Evolutionary conservation across 2,113 vertebrate species (phyloP), one percentile per base, ranked within the genome.

Genomic region (Apeltes quadracus): DNA sequence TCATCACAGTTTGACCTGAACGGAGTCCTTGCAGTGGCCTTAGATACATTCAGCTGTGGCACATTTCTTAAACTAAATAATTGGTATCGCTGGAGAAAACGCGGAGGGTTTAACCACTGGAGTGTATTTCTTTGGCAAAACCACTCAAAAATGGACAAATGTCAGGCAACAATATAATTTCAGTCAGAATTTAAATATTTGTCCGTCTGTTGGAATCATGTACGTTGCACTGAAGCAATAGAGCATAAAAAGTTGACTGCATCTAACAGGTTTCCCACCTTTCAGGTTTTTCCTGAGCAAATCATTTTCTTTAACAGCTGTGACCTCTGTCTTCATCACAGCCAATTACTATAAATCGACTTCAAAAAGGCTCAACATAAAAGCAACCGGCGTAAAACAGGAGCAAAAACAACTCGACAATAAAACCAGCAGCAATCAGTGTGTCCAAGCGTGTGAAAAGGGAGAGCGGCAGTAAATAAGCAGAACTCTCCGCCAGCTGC

Each of bases 1-100:
- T 55, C n/a, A 54, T 59, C 36, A 70, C 55, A 78, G 44, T 44
- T 12, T 75, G 83, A 76, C 72, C 86, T 57, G 34, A 58, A 84
- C 69, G 4, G 3, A 59, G 34, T 25, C 41, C 14, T 43, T 61
- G 75, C 63, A 69, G 8, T 41, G 51, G 32, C 36, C 27, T 46
- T 61, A 22, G n/a, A 23, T 59, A 29, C 29, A 59, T 57, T 43
- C 38, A 51, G 14, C 13, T 18, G 48, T 12, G 27, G 22, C 43
- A 68, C 2, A 20, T 18, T 7, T 20, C 62, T 10, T 46, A 5
- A 22, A 51, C 14, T 11, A 56, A 65, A 69, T 39, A 63, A 38
- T 9, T 6, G 7, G 57, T 7, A 23, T 15, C 18, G 14, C 13
- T 32, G 20, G 22, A 14, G 32, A 53, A 27, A 64, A 63, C 16